A percentile compares a stretch with the other conserved stretches of the same genome.
Evolutionary conservation across 2,113 vertebrate species (phyloP).

Genomic region (Neolamprologus devosi): DNA sequence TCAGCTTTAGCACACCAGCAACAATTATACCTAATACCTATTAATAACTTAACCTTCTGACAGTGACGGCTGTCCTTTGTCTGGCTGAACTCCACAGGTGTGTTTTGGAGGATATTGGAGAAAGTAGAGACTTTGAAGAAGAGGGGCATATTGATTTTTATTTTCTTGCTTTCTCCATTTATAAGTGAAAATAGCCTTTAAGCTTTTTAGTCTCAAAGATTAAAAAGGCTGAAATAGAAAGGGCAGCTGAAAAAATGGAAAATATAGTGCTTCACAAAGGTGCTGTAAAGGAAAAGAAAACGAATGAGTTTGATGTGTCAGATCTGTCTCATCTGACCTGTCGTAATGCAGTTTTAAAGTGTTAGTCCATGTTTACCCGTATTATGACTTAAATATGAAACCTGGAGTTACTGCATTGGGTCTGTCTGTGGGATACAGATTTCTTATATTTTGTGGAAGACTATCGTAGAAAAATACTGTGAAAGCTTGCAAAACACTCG

Average conservation of each 20-base stretch:
- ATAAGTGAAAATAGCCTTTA: not conserved
- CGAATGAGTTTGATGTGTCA: not conserved
- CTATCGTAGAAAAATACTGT: not conserved
- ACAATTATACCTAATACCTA: not conserved
- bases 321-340: not conserved
- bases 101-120: not conserved
- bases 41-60: not conserved
- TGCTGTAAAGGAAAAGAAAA: not conserved
- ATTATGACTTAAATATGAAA: not conserved
- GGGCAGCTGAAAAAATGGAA: not conserved
- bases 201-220: not conserved
- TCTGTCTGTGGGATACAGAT: not conserved
- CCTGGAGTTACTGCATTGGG: not conserved
- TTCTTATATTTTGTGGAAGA: not conserved
- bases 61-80: conserved; percentile 2
- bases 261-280: not conserved
- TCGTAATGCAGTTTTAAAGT: not conserved
- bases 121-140: not conserved
- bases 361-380: not conserved
- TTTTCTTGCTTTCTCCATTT: not conserved
- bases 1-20: not conserved
- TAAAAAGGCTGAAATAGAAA: not conserved
- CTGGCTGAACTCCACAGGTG: not conserved
- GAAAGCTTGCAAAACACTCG: not conserved
- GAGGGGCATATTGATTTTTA: conserved; percentile 23